phyloP scores from a whole-genome alignment of 1,140 invertebrate species.

The Dryas iulia region DNA sequence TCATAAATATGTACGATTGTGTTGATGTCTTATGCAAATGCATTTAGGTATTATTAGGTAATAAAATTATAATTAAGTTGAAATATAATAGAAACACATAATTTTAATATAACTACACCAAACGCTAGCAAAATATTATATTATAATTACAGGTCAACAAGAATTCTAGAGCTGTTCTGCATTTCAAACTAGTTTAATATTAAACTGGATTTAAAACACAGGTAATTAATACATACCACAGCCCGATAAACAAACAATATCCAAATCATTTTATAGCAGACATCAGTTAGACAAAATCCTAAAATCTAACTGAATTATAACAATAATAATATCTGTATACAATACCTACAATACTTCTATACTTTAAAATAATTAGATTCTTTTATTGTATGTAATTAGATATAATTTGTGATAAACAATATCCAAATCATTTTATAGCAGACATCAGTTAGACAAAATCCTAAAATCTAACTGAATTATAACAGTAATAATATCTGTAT shows the following conservation, averaged over 20 bases:
- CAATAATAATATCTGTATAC: too few relatives aligned
- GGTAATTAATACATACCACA: neutral
- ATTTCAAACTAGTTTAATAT: slow-evolving; percentile 23
- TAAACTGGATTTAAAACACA: neutral
- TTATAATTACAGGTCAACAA: neutral
- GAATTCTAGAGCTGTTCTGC: slow-evolving; percentile 4
- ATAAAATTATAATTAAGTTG: neutral
- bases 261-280: neutral
- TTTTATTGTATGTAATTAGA: neutral
- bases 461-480: too few relatives aligned
- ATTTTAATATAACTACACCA: neutral
- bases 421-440: neutral
- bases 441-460: neutral
- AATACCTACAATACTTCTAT: too few relatives aligned
- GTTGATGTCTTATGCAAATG: neutral
- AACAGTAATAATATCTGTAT: too few relatives aligned
- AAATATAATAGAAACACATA: neutral
- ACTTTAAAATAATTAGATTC: too few relatives aligned
- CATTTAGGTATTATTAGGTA: neutral
- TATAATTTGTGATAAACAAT: neutral
- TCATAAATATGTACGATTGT: neutral
- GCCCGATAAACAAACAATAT: neutral
- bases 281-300: neutral
- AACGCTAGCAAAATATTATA: neutral
- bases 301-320: too few relatives aligned